Evolutionary conservation across 1,140 invertebrate species (phyloP), one percentile per base, ranked within the genome.

Genomic region (Portunus trituberculatus): DNA sequence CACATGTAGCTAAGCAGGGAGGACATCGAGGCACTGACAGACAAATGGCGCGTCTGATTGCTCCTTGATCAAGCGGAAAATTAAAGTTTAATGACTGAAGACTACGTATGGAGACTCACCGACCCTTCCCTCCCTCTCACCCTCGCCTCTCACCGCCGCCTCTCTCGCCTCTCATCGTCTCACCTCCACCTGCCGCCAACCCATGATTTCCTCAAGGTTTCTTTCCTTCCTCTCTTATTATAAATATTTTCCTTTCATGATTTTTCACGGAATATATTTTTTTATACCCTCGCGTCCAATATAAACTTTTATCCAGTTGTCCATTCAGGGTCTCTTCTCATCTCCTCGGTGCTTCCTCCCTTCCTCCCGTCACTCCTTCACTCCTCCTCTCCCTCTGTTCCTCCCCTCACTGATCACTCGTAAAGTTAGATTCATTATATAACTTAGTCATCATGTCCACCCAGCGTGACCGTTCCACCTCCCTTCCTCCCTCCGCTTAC

Each of bases 391-490:
- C 67, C 25, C 67, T 20, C 25, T 76, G 4, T 76, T 25, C 67
- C 25, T n/a, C n/a, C 25, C 67, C 67, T 76, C 67, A n/a, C 67
- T 76, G 67, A 76, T 76, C 67, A 76, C 67, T n/a, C 67, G 20
- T 76, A 76, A 76, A 76, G 67, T 76, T 76, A 25, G 67, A 76
- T 76, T 76, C 67, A 76, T 76, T 76, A 76, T 76, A 76, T 76
- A 76, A 76, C 67, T 76, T 76, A 76, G n/a, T 76, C 67, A 76
- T n/a, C 67, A 76, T 20, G 67, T n/a, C 20, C 25, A n/a, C 67
- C 20, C 20, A n/a, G 67, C 25, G n/a, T 25, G n/a, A 76, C 67
- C 67, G 67, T 76, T 76, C 67, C 67, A 76, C 67, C 20, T 76
- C n/a, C 67, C n/a, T n/a, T 76, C 67, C n/a, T n/a, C n/a, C 25